These are phyloP conservation scores for Carassius auratus DNA, from an alignment of 2,113 vertebrate species.

Conservation along the genomic window DNA sequence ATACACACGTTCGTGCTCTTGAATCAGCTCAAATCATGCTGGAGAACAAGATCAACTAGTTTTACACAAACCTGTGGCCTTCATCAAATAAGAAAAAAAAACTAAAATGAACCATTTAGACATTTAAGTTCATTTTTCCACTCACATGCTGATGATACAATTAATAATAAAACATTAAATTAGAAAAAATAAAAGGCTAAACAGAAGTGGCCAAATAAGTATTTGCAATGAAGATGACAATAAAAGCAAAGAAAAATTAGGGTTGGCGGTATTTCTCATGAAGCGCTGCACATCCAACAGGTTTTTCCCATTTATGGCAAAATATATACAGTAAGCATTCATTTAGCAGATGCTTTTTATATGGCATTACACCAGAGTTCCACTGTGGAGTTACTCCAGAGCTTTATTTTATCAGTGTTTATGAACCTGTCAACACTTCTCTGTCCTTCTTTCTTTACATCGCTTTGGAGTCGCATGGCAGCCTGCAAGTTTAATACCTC, in stretches of 20 bases:
- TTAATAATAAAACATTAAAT: neutral
- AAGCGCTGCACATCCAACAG: conserved; percentile 63
- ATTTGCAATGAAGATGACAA: neutral
- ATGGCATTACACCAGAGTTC: conserved; percentile 80
- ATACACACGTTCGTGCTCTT: neutral
- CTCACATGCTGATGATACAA: neutral
- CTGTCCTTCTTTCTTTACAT: conserved; percentile 61
- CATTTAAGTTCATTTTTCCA: neutral
- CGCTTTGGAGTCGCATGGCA: conserved; percentile 72
- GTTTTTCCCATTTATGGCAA: conserved; percentile 75
- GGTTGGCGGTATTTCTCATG: conserved; percentile 60
- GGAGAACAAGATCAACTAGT: neutral
- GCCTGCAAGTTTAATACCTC: conserved; percentile 79
- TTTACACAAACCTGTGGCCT: neutral
- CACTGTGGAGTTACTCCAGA: conserved; percentile 76
- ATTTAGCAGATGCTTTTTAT: conserved; percentile 59
- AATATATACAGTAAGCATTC: conserved; percentile 39
- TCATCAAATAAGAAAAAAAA: neutral
- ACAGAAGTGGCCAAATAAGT: neutral
- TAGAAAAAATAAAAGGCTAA: neutral
- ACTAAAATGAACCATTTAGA: neutral
- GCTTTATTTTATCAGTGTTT: conserved; percentile 87
- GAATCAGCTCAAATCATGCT: neutral
- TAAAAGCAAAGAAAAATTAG: conserved; percentile 19
- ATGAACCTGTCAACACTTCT: conserved; percentile 86